These are phyloP conservation scores for Pseudomyrmex pallidus DNA, from an alignment of 1,140 invertebrate species.

Conservation along the genomic window DNA sequence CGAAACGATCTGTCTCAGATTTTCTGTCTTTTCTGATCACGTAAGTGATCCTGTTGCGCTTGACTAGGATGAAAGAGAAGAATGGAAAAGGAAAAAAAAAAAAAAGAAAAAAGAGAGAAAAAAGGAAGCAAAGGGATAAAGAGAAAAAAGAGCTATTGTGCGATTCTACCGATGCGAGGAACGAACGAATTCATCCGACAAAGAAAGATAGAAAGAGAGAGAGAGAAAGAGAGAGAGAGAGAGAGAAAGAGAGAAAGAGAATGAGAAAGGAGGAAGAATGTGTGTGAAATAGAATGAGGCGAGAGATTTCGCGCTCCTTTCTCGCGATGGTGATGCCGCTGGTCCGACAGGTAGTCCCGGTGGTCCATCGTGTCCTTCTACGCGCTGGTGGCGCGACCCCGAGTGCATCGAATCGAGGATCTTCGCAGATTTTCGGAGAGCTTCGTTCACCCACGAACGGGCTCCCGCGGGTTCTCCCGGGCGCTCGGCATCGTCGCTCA, in stretches of 20 bases:
- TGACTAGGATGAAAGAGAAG: not conserved
- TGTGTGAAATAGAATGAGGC: not conserved
- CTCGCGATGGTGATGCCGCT: slow-evolving; percentile 1
- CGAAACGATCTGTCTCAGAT: not conserved
- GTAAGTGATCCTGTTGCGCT: slow-evolving; percentile 8
- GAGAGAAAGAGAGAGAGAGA: not conserved
- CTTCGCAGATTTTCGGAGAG: slow-evolving; percentile 81
- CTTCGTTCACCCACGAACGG: slow-evolving; percentile 73
- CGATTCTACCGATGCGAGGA: slow-evolving; percentile 3
- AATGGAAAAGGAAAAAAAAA: not conserved
- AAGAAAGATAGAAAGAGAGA: not conserved
- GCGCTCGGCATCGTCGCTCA: slow-evolving; percentile 67
- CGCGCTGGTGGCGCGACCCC: slow-evolving; percentile 69
- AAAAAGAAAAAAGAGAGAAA: not conserved
- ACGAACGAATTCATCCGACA: slow-evolving; percentile 11
- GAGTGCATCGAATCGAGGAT: slow-evolving; percentile 80
- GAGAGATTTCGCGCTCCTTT: slow-evolving; percentile 17
- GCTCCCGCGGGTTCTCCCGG: slow-evolving; percentile 72
- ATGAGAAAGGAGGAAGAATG: not conserved
- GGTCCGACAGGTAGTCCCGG: slow-evolving; percentile 55
- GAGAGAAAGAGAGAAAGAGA: not conserved
- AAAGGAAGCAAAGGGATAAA: not conserved
- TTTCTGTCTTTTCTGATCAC: slow-evolving; percentile 13
- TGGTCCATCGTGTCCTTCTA: slow-evolving; percentile 58
- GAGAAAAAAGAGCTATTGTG: not conserved